Conservation (phyloP, 2,797 vertebrate species). For the Clarias platycephalus region DNA sequence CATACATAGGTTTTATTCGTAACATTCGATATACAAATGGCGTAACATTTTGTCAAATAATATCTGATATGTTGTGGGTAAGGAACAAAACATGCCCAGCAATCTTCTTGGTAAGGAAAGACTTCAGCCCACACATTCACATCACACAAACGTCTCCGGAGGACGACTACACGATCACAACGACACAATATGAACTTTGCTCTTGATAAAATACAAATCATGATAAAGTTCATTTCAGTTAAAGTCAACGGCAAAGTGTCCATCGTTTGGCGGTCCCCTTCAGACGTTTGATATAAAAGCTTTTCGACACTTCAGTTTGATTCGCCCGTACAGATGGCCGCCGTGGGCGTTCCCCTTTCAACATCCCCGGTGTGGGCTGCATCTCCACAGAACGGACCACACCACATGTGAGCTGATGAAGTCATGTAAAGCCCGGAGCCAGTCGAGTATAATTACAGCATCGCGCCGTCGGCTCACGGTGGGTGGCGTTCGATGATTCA, state of each 20-base stretch:
- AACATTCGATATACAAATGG: too few species aligned
- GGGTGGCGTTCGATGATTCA: constrained; percentile 30
- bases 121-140: background rate
- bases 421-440: constrained; percentile 19
- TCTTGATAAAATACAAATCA: too few species aligned
- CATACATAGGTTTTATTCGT: too few species aligned
- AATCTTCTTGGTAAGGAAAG: too few species aligned
- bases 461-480: background rate
- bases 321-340: background rate
- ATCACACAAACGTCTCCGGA: background rate
- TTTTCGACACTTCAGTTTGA: constrained; percentile 1
- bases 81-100: background rate
- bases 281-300: background rate
- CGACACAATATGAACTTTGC: background rate
- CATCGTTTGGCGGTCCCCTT: background rate
- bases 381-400: constrained; percentile 17
- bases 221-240: too few species aligned
- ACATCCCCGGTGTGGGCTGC: constrained; percentile 9
- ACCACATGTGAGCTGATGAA: constrained; percentile 9
- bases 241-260: background rate
- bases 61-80: background rate
- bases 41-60: background rate
- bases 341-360: constrained; percentile 17
- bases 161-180: background rate
- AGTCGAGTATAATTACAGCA: constrained; percentile 14